Evolutionary conservation across 1,140 invertebrate species (phyloP).

Genomic region (Frieseomelitta varia): DNA sequence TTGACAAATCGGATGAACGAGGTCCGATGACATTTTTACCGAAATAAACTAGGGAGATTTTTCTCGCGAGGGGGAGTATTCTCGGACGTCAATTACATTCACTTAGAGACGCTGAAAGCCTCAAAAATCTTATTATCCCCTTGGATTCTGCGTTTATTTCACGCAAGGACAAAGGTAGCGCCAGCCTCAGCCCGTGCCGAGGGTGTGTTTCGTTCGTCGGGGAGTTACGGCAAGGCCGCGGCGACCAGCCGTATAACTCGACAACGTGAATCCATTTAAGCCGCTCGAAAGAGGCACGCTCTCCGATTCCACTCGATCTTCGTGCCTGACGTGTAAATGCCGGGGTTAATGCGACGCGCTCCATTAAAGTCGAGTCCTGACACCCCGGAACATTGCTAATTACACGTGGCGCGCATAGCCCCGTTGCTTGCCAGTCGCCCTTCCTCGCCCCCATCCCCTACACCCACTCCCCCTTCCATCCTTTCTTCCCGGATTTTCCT

Average conservation of each 20-base stretch:
- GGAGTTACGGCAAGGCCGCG: constrained; percentile 19
- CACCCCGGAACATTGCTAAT: constrained; percentile 71
- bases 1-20: too few relatives aligned
- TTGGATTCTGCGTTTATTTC: background rate
- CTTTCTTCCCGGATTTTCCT: constrained; percentile 40
- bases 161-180: background rate
- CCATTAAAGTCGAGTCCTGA: constrained; percentile 72
- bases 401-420: constrained; percentile 68
- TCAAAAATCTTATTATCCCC: background rate
- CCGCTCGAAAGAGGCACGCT: constrained; percentile 54
- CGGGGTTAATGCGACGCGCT: constrained; percentile 72
- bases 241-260: constrained; percentile 36
- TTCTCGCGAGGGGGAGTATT: background rate
- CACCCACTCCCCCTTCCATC: background rate
- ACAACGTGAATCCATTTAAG: constrained; percentile 57
- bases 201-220: constrained; percentile 5
- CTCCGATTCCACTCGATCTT: constrained; percentile 69
- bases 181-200: background rate
- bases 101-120: background rate
- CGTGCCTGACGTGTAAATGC: constrained; percentile 69
- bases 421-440: constrained; percentile 46
- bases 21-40: too few relatives aligned
- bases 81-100: background rate
- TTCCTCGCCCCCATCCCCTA: too few relatives aligned
- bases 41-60: background rate